Percentiles rank a stretch among this genome's conserved stretches.
Conservation (phyloP, 2,888 invertebrate genomes). For the Empis stercorea region DNA sequence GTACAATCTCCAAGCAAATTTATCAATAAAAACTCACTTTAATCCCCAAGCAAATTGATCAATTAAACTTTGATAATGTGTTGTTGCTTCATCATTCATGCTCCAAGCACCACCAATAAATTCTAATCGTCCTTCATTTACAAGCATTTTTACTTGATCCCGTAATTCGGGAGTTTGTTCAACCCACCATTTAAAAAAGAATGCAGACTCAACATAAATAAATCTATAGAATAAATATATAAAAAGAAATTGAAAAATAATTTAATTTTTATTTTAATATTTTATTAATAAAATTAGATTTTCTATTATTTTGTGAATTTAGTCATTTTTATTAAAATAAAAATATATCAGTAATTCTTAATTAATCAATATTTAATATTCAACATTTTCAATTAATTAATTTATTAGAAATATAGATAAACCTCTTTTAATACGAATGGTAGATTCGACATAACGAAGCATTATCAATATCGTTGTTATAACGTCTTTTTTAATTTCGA, state of each 20-base stretch:
- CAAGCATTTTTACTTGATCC: conserved; percentile 49
- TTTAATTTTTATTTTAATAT: too few species aligned
- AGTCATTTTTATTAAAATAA: too few species aligned
- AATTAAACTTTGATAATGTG: conserved; percentile 55
- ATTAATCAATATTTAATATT: too few species aligned
- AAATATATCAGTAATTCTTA: too few species aligned
- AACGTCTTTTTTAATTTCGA: too few species aligned
- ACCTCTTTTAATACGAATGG: too few species aligned
- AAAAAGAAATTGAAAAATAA: background rate
- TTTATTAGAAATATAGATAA: too few species aligned
- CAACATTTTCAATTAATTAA: too few species aligned
- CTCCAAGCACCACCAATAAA: conserved; percentile 71
- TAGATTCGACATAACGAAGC: too few species aligned
- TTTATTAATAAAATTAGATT: too few species aligned
- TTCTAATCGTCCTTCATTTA: conserved; percentile 60
- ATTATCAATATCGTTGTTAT: too few species aligned
- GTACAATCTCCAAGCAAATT: background rate
- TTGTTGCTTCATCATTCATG: conserved; percentile 69
- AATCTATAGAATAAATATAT: conserved; percentile 44
- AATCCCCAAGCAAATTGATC: conserved; percentile 61
- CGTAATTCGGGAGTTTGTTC: conserved; percentile 48
- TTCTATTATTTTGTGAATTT: too few species aligned
- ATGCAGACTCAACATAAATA: conserved; percentile 81
- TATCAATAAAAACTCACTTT: conserved; percentile 34
- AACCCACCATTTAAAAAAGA: conserved; percentile 76